Base-by-base conservation (phyloP, 2,113 vertebrate species). In the Trichechus manatus region DNA sequence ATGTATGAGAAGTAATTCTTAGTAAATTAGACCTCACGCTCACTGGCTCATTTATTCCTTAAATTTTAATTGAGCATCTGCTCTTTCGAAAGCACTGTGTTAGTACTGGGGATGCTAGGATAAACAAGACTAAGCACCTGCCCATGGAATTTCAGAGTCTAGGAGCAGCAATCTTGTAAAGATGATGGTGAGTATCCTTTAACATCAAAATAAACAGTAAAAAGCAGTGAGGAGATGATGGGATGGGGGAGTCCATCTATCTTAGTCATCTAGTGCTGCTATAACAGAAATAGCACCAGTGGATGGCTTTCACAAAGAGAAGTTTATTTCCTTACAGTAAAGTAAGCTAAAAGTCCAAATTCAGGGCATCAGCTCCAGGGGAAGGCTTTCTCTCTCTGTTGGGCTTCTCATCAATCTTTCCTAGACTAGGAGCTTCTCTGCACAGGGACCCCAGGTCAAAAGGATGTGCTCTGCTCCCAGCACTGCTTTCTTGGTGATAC, bases 141-240 rank as follows among this genome's bases (percentile, higher is more conserved):
- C n/a, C 22, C 53, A 64, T 44, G 53, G n/a, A 81, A 64, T 53
- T 53, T 50, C 50, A 64, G n/a, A 42, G 10, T 53, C 63, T 44
- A 42, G 22, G 27, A 87, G 27, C 53, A 74, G 42, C 14, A 42
- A 72, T 87, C 20, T 29, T 56, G 8, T 91, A 44, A 85, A 84
- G 59, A 83, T 13, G 63, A n/a, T 77, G n/a, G 59, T 66, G 44
- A 47, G 22, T 84, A 68, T 90, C 61, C 61, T 90, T 94, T 29
- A 94, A 78, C 59, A 79, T 47, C n/a, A 90, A 91, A 89, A 72
- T 17, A 79, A 95, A 85, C 79, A 75, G 14, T 59, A n/a, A 85
- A 91, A 86, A 50, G 3, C n/a, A 50, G n/a, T 70, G 17, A 59
- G 29, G 56, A 59, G 70, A 10, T n/a, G 81, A 0, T 3, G n/a